phyloP scores from a whole-genome alignment of 2,113 vertebrate genomes.

The Paramisgurnus dabryanus region DNA sequence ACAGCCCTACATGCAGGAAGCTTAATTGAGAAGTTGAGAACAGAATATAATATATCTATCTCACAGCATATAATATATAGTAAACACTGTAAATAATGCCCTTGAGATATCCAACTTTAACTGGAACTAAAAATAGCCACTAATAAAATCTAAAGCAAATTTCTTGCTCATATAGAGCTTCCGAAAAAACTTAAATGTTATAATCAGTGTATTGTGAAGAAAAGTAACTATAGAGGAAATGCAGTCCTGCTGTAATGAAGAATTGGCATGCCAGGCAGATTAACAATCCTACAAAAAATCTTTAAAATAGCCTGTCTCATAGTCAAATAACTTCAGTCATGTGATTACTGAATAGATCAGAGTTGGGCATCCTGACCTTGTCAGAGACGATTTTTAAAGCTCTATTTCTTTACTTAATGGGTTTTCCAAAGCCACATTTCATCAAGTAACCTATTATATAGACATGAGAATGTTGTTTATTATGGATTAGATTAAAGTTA shows the following conservation, averaged over 20 bases:
- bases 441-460: slow-evolving; percentile 44
- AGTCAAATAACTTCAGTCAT: slow-evolving; percentile 54
- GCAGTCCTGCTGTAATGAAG: not conserved
- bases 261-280: slow-evolving; percentile 9
- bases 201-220: not conserved
- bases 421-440: slow-evolving; percentile 57
- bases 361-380: slow-evolving; percentile 20
- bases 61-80: not conserved
- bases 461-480: slow-evolving; percentile 32
- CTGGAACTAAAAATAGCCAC: not conserved
- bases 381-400: slow-evolving; percentile 36
- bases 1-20: not conserved
- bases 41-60: not conserved
- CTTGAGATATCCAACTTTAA: not conserved
- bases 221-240: not conserved
- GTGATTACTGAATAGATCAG: slow-evolving; percentile 52
- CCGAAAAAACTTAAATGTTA: not conserved
- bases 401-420: slow-evolving; percentile 40
- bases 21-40: slow-evolving; percentile 15
- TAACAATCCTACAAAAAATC: slow-evolving; percentile 67
- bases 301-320: slow-evolving; percentile 65
- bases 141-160: not conserved
- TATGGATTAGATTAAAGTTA: not conserved
- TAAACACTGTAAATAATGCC: not conserved
- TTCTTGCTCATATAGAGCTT: not conserved